Evolutionary conservation across 2,113 vertebrate species (phyloP), one percentile per base, ranked within the genome.

Genomic region (Mustela lutreola): DNA sequence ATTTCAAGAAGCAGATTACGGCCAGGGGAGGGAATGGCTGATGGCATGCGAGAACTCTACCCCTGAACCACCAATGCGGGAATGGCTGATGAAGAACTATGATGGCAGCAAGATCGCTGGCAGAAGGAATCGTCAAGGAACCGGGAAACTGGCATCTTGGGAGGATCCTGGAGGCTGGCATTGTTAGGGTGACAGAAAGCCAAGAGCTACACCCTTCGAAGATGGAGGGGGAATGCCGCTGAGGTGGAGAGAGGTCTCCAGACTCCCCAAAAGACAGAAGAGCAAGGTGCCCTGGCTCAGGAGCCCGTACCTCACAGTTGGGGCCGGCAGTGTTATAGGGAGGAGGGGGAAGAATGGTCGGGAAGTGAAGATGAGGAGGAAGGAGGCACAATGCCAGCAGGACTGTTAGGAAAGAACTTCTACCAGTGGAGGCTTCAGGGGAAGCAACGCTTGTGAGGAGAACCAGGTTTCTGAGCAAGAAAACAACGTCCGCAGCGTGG

Each of bases 151-250:
- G 24, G 1, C 62, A 18, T 31, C 53, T 1, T 24, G 6, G 48
- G 48, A 89, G 50, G 22, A 81, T 58, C 33, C n/a, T 2, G 0
- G 1, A 88, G 53, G 26, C 31, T n/a, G 15, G 36, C 6, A 39
- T 4, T 50, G 2, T 36, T 4, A 12, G 33, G 75, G 89, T 50
- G 58, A 65, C n/a, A 89, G 45, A 58, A 78, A 80, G 42, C 15
- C 36, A 65, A 28, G 26, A 45, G 16, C 62, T 73, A 67, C 88
- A 80, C 62, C 28, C 31, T 26, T n/a, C 24, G 33, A 56, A 84
- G 56, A 70, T 0, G 22, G 18, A 33, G 9, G 28, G 9, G 22
- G 21, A 11, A 18, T 3, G 7, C 0, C 28, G 0, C 4, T 5
- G 12, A 36, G 18, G 48, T 0, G 11, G 16, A 60, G 67, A 22